These are phyloP conservation scores for Drosophila orena DNA, from an alignment of 1,140 invertebrate species.

Conservation along the genomic window DNA sequence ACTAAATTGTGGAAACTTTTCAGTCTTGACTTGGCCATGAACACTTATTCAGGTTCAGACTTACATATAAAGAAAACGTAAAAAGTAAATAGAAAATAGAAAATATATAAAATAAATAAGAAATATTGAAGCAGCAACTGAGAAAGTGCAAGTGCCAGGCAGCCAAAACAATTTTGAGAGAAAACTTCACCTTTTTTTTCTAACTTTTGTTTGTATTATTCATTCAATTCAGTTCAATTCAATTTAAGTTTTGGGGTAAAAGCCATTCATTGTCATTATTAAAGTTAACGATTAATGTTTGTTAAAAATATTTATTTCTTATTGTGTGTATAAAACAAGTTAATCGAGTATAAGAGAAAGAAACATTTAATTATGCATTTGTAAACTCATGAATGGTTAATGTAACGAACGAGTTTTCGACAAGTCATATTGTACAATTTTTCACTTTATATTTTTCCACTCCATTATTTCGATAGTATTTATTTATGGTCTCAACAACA, in stretches of 20 bases:
- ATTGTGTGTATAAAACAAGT: conserved; percentile 75
- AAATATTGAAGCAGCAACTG: conserved; percentile 52
- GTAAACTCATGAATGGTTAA: conserved; percentile 77
- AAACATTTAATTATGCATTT: conserved; percentile 75
- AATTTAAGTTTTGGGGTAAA: conserved; percentile 57
- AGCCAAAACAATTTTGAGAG: conserved; percentile 74
- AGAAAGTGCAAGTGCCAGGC: conserved; percentile 48
- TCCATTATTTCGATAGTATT: conserved; percentile 37
- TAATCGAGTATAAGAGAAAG: conserved; percentile 72
- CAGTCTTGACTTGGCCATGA: conserved; percentile 30
- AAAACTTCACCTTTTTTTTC: conserved; percentile 82
- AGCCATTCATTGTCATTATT: conserved; percentile 76
- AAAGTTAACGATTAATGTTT: conserved; percentile 78
- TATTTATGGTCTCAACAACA: conserved; percentile 44
- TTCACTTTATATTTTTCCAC: conserved; percentile 40
- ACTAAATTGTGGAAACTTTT: conserved; percentile 56
- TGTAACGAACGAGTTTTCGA: conserved; percentile 76
- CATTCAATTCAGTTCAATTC: conserved; percentile 47
- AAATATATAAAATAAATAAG: conserved; percentile 23
- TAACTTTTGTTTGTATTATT: conserved; percentile 32
- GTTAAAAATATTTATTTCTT: conserved; percentile 72
- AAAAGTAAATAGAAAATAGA: conserved; percentile 35
- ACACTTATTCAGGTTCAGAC: conserved; percentile 26
- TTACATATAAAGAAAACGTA: conserved; percentile 27
- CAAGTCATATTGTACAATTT: conserved; percentile 66